These are phyloP conservation scores for Pseudomyrmex gracilis DNA, from an alignment of 1,140 invertebrate species.

Conservation along the genomic window DNA sequence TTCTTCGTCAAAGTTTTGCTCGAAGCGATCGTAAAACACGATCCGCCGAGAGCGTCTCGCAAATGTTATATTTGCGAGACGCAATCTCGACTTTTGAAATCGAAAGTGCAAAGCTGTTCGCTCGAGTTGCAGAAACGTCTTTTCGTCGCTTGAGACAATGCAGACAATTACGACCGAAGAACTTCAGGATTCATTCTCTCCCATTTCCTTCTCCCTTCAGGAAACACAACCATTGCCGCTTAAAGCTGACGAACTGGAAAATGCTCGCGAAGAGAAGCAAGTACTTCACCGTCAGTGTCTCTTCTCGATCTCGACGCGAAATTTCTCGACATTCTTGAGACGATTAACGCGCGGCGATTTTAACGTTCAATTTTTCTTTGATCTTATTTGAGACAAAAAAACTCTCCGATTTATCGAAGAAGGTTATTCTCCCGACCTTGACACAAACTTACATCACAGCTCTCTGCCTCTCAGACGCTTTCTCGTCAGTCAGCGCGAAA, in stretches of 20 bases:
- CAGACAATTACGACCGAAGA: neutral
- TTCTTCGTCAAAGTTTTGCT: neutral
- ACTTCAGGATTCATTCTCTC: neutral
- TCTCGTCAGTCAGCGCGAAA: conserved; percentile 18
- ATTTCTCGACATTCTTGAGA: neutral
- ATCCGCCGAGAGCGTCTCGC: neutral
- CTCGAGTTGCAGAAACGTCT: neutral
- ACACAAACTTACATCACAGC: conserved; percentile 46
- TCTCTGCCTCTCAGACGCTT: conserved; percentile 33
- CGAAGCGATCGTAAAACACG: neutral
- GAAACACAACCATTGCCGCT: conserved; percentile 7
- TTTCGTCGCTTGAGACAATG: neutral
- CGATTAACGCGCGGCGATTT: too few relatives aligned
- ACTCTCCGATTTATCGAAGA: neutral
- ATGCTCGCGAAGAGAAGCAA: neutral
- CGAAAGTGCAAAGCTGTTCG: neutral
- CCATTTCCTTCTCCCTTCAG: too few relatives aligned
- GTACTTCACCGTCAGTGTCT: neutral
- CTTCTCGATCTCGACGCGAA: neutral
- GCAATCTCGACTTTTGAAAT: neutral
- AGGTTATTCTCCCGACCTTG: conserved; percentile 42
- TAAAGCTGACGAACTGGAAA: conserved; percentile 3
- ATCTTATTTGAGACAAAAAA: neutral
- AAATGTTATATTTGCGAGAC: neutral
- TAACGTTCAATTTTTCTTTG: neutral